phyloP scores from a whole-genome alignment of 2,797 vertebrate species.

The Malacoraja senta region DNA sequence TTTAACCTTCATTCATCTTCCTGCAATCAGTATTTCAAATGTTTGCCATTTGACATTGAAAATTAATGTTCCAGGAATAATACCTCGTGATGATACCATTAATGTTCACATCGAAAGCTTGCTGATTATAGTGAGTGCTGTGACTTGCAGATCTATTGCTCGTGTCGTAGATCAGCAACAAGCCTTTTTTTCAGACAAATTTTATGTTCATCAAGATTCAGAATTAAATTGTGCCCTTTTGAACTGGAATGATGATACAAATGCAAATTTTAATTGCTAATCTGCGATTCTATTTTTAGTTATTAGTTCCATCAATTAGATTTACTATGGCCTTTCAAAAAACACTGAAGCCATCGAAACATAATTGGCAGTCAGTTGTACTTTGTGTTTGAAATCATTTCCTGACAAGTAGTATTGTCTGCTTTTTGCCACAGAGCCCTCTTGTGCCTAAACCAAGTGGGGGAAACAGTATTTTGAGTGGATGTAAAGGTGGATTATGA shows the following conservation, averaged over 20 bases:
- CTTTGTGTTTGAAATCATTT: background rate
- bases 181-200: background rate
- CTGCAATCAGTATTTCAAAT: background rate
- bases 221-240: background rate
- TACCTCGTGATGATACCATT: background rate
- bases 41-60: background rate
- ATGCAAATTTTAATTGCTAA: background rate
- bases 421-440: conserved; percentile 17
- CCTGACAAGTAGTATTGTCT: background rate
- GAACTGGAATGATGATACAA: background rate
- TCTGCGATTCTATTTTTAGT: background rate
- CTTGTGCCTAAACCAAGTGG: background rate
- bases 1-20: too few species aligned
- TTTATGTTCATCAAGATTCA: background rate
- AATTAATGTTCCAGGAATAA: background rate
- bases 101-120: background rate
- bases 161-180: background rate
- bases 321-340: background rate
- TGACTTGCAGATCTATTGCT: background rate
- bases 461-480: too few species aligned
- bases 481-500: background rate
- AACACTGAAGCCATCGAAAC: too few species aligned
- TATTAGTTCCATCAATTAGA: background rate
- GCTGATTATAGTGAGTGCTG: background rate
- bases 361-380: background rate